A percentile compares a stretch with the other conserved stretches of the same genome.
Evolutionary conservation across 2,797 vertebrate genomes (phyloP).

Genomic region (Syndactyla subalaris): DNA sequence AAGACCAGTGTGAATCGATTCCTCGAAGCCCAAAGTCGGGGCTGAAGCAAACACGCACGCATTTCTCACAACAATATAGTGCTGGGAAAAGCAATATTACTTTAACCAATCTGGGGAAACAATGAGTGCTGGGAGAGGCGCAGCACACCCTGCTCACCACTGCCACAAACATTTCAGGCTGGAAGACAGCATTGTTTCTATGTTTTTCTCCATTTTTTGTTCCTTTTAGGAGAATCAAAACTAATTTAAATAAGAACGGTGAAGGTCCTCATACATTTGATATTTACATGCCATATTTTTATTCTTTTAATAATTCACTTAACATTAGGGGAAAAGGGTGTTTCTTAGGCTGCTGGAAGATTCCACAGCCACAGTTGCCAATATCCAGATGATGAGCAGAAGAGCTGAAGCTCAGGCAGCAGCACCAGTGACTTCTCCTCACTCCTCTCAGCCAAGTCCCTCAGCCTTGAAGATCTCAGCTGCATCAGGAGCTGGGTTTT

Average conservation of each 20-base stretch:
- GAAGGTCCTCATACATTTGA: not conserved
- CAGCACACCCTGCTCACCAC: not conserved
- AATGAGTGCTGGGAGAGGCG: not conserved
- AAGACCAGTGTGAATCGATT: constrained; percentile 50
- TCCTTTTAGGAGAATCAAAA: not conserved
- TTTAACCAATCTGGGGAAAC: constrained; percentile 57
- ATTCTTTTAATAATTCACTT: not conserved
- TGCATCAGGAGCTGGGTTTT: not conserved
- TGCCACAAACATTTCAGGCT: constrained; percentile 37
- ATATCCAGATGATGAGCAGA: not conserved
- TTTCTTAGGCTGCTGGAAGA: not conserved
- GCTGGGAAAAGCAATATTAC: constrained; percentile 27
- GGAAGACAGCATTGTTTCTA: not conserved
- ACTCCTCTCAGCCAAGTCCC: not conserved
- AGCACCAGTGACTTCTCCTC: not conserved
- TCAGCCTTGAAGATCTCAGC: not conserved
- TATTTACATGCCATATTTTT: not conserved
- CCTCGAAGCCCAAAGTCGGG: constrained; percentile 64
- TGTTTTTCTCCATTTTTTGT: not conserved
- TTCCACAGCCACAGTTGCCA: not conserved
- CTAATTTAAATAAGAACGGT: not conserved
- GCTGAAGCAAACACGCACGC: constrained; percentile 49
- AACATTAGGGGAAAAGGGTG: not conserved
- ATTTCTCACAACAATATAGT: constrained; percentile 58
- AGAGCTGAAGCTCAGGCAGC: not conserved